A percentile compares a stretch with the other conserved stretches of the same genome.
These are phyloP conservation scores for Pithys albifrons DNA, from an alignment of 2,113 vertebrate species.

Conservation along the genomic window DNA sequence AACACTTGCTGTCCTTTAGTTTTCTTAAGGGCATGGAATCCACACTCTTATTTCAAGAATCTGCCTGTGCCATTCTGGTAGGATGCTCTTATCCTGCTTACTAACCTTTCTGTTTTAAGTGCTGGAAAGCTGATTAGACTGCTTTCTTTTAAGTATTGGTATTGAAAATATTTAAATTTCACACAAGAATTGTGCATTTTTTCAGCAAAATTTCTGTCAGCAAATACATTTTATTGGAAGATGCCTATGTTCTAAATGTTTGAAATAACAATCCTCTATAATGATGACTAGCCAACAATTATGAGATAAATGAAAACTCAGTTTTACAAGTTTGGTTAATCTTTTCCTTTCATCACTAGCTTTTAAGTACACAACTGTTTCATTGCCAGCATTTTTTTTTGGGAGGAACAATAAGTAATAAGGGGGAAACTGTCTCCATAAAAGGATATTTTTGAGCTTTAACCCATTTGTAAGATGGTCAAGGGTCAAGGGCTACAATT, in stretches of 20 bases:
- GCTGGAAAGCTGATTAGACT: neutral
- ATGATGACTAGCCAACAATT: neutral
- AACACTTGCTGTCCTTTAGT: neutral
- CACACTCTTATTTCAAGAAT: neutral
- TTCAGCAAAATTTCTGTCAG: neutral
- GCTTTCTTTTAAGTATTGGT: rapidly evolving
- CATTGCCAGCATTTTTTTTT: neutral
- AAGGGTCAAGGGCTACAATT: neutral
- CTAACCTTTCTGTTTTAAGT: neutral
- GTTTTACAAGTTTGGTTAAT: neutral
- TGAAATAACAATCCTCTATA: neutral
- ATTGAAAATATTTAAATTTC: neutral
- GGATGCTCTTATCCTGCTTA: neutral
- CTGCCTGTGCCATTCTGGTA: neutral
- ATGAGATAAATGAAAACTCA: neutral
- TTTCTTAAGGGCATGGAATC: neutral
- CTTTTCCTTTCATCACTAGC: neutral
- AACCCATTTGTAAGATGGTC: neutral
- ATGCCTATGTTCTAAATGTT: rapidly evolving
- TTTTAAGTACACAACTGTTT: neutral
- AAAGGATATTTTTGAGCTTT: neutral
- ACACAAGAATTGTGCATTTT: neutral
- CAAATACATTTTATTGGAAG: neutral
- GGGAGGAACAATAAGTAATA: neutral
- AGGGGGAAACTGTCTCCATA: too few species aligned